Conservation (phyloP, 2,888 invertebrate genomes). For the Harpalus rubripes region DNA sequence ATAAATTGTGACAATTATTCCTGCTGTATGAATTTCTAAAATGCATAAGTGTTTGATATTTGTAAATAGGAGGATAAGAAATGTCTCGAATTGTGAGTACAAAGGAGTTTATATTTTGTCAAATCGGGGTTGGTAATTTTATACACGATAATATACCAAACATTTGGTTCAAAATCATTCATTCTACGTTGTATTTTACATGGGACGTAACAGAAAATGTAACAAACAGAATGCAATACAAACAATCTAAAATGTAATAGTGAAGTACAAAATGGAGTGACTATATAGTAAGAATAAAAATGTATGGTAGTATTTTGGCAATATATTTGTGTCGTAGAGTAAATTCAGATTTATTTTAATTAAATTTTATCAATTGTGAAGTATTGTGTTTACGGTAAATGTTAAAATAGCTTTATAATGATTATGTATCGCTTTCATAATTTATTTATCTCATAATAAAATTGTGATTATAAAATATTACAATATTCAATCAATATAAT, state of each 20-base stretch:
- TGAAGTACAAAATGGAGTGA: constrained; percentile 66
- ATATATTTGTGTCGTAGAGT: constrained; percentile 71
- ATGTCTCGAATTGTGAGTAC: constrained; percentile 40
- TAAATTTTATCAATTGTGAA: constrained; percentile 70
- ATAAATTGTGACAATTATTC: constrained; percentile 40
- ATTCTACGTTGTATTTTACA: constrained; percentile 30
- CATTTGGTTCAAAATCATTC: constrained; percentile 37
- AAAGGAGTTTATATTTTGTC: constrained; percentile 37
- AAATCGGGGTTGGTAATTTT: constrained; percentile 63
- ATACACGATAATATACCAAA: constrained; percentile 59
- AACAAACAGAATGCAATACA: constrained; percentile 63
- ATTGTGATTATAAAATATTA: constrained; percentile 67
- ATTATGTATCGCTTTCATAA: constrained; percentile 73
- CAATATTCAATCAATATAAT: constrained; percentile 22
- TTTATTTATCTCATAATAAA: constrained; percentile 70
- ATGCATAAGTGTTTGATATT: constrained; percentile 11
- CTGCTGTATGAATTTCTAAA: constrained; percentile 19
- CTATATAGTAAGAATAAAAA: constrained; percentile 65
- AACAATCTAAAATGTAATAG: constrained; percentile 64
- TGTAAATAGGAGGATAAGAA: constrained; percentile 40
- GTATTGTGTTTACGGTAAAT: constrained; percentile 70
- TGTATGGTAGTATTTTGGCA: constrained; percentile 71
- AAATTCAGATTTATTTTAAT: constrained; percentile 72
- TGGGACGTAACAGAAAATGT: constrained; percentile 40
- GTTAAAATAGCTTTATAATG: constrained; percentile 68